Conservation (phyloP, 2,797 vertebrate species). For the Ambastaia sidthimunki region DNA sequence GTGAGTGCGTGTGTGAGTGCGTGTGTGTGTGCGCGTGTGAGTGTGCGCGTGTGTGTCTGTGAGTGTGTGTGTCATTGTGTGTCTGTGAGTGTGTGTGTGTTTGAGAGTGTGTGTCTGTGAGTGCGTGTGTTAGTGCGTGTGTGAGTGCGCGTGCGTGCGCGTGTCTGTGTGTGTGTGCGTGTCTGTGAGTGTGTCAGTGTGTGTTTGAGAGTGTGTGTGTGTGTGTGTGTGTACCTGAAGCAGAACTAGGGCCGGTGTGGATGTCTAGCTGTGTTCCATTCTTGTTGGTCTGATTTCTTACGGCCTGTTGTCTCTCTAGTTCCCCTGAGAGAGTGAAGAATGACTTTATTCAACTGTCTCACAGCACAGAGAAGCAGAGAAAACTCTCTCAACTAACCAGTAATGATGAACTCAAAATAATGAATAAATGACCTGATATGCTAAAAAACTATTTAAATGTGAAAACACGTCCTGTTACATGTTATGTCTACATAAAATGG, state of each 20-base stretch:
- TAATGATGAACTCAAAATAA: neutral
- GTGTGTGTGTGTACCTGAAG: conserved; percentile 72
- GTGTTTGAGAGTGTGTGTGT: neutral
- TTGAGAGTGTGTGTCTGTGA: too few species aligned
- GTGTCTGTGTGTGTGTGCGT: neutral
- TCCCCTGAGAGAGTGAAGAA: conserved; percentile 83
- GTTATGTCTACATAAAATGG: neutral
- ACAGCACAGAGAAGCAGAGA: neutral
- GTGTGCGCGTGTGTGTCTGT: too few species aligned
- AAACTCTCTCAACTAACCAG: neutral
- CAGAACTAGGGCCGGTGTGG: conserved; percentile 83
- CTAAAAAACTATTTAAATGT: too few species aligned
- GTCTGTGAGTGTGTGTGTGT: conserved; percentile 25
- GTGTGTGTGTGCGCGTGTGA: too few species aligned
- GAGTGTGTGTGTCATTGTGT: neutral
- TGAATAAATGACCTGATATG: neutral
- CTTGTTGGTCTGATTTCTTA: conserved; percentile 84
- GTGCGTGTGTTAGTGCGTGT: too few species aligned
- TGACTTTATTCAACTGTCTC: conserved; percentile 15
- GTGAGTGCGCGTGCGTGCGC: neutral
- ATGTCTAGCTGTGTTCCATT: conserved; percentile 88
- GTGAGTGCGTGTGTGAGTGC: too few species aligned
- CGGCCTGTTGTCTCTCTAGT: conserved; percentile 91
- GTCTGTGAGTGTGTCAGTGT: neutral
- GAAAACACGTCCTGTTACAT: neutral